Evolutionary conservation across 2,797 vertebrate species (phyloP).

Genomic region (Falco rusticolus): DNA sequence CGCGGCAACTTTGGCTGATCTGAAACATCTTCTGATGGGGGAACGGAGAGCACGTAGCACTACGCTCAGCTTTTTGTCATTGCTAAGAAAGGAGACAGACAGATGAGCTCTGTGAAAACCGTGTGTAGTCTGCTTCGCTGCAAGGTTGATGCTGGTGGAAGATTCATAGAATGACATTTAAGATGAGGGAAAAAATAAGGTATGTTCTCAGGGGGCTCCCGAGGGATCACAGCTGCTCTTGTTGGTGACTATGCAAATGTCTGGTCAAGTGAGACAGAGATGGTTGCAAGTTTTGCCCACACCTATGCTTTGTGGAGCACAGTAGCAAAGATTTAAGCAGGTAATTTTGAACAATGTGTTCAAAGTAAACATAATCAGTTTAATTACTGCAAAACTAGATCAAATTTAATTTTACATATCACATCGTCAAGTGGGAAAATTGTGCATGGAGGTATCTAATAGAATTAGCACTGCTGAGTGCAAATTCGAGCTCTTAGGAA

Average conservation of each 20-base stretch:
- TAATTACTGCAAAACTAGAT: not conserved
- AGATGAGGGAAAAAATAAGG: not conserved
- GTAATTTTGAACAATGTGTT: not conserved
- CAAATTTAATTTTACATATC: not conserved
- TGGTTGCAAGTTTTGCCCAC: not conserved
- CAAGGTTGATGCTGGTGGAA: not conserved
- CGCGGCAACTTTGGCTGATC: not conserved
- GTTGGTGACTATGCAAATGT: not conserved
- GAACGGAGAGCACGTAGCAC: not conserved
- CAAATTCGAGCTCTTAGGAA: not conserved
- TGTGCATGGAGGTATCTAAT: not conserved
- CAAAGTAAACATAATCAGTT: not conserved
- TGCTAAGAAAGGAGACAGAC: not conserved
- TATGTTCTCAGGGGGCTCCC: not conserved
- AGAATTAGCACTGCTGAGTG: not conserved
- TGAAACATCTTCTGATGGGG: not conserved
- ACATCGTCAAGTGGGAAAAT: not conserved
- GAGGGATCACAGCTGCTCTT: not conserved
- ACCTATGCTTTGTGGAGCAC: not conserved
- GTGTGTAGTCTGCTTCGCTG: not conserved
- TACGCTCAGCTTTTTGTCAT: not conserved
- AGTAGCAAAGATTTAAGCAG: not conserved
- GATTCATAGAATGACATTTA: not conserved
- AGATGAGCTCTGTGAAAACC: not conserved
- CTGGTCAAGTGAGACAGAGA: not conserved